Percentiles rank a stretch among this genome's conserved stretches.
Evolutionary conservation across 2,113 vertebrate genomes (phyloP).

Genomic region (Vireo altiloquus): DNA sequence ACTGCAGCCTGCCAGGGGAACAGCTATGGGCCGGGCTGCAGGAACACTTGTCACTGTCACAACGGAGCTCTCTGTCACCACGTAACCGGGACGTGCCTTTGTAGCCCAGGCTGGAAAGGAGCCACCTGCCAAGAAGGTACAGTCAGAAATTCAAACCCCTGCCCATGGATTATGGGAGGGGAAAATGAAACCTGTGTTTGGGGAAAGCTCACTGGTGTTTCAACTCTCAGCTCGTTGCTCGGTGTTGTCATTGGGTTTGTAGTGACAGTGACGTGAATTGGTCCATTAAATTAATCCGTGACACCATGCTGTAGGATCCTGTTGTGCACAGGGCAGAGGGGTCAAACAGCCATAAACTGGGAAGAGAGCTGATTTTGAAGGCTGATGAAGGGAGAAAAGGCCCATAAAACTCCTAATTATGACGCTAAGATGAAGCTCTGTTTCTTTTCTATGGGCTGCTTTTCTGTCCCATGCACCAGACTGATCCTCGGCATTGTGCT

Average conservation of each 20-base stretch:
- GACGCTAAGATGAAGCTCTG: neutral
- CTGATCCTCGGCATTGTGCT: neutral
- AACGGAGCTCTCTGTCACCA: constrained; percentile 64
- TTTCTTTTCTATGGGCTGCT: neutral
- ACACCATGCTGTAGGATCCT: neutral
- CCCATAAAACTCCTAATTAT: constrained; percentile 7
- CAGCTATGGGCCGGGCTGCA: constrained; percentile 55
- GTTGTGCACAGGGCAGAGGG: neutral
- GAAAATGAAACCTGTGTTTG: neutral
- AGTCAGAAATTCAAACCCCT: neutral
- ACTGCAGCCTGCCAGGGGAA: constrained; percentile 55
- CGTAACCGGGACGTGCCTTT: neutral
- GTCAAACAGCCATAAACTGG: neutral
- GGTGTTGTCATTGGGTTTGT: neutral
- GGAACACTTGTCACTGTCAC: constrained; percentile 61
- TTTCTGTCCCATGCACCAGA: neutral
- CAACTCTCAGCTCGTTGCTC: neutral
- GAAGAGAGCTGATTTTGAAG: neutral
- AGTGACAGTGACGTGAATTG: rapidly evolving
- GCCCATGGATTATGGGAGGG: neutral
- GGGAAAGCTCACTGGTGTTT: neutral
- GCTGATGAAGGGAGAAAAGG: neutral
- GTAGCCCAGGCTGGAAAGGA: neutral
- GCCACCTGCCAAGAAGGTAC: constrained; percentile 65
- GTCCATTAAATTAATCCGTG: neutral